These are phyloP conservation scores for Erythrocercus mccallii DNA, from an alignment of 2,113 vertebrate species.

Conservation along the genomic window DNA sequence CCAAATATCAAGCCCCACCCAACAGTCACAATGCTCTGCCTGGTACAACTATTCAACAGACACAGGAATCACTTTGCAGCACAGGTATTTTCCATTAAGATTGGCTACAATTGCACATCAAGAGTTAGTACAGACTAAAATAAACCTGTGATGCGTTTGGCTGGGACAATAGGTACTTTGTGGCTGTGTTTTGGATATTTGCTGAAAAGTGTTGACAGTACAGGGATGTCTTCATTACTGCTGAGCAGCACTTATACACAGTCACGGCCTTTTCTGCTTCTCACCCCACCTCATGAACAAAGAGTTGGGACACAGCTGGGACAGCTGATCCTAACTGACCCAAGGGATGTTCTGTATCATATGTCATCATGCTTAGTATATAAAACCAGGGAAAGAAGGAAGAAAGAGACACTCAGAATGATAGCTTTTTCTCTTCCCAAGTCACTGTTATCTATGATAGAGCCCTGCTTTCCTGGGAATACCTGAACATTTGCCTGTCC, in stretches of 20 bases:
- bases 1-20: not conserved
- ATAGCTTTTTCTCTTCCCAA: not conserved
- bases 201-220: not conserved
- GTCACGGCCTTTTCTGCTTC: not conserved
- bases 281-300: not conserved
- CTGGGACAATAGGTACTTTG: not conserved
- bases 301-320: not conserved
- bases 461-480: not conserved
- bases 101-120: not conserved
- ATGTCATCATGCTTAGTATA: not conserved
- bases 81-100: slow-evolving; percentile 18
- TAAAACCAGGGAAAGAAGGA: not conserved
- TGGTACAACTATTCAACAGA: not conserved
- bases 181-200: not conserved
- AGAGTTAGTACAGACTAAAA: not conserved
- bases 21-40: not conserved
- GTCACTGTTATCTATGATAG: not conserved
- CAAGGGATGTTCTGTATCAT: not conserved
- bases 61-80: not conserved
- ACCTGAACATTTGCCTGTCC: not conserved
- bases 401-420: not conserved
- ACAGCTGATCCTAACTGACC: not conserved
- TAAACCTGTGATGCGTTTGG: not conserved
- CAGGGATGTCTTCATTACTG: not conserved
- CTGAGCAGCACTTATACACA: not conserved